These are phyloP conservation scores for Kryptopterus vitreolus DNA, from an alignment of 2,797 vertebrate genomes.

Conservation along the genomic window DNA sequence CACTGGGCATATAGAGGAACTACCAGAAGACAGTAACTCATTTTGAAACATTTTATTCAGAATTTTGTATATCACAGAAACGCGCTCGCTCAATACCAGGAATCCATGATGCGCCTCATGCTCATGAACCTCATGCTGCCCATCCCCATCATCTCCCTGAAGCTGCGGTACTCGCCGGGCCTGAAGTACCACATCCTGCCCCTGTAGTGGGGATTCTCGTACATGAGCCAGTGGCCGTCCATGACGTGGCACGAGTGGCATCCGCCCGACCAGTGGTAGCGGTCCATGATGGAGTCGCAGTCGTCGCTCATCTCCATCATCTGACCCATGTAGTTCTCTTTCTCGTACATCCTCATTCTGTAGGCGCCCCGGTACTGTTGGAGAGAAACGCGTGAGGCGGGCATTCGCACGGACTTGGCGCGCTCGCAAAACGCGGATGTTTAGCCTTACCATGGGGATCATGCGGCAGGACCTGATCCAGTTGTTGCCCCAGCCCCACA, in stretches of 20 bases:
- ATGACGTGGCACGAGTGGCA: conserved; percentile 40
- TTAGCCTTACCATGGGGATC: conserved; percentile 43
- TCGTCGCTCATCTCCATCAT: conserved; percentile 48
- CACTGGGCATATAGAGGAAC: neutral
- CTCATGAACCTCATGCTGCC: conserved; percentile 28
- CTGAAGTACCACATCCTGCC: conserved; percentile 36
- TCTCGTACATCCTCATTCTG: conserved; percentile 42
- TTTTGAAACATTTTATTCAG: conserved; percentile 10
- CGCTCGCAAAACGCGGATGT: neutral
- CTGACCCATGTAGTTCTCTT: conserved; percentile 43
- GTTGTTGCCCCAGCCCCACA: conserved; percentile 47
- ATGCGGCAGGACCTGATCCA: conserved; percentile 23
- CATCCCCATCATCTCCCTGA: conserved; percentile 25
- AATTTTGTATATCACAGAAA: neutral
- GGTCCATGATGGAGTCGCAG: conserved; percentile 43
- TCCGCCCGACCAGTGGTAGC: conserved; percentile 40
- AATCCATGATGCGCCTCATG: conserved; percentile 28
- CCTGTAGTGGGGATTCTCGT: conserved; percentile 15
- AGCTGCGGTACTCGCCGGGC: conserved; percentile 25
- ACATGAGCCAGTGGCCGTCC: conserved; percentile 33
- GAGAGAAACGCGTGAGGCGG: neutral
- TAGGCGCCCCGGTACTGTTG: conserved; percentile 34
- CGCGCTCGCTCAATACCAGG: conserved; percentile 12
- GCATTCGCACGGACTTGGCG: neutral
- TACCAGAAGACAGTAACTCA: neutral